Base-by-base conservation (phyloP, 2,113 vertebrate genomes). In the Aphyosemion australe region DNA sequence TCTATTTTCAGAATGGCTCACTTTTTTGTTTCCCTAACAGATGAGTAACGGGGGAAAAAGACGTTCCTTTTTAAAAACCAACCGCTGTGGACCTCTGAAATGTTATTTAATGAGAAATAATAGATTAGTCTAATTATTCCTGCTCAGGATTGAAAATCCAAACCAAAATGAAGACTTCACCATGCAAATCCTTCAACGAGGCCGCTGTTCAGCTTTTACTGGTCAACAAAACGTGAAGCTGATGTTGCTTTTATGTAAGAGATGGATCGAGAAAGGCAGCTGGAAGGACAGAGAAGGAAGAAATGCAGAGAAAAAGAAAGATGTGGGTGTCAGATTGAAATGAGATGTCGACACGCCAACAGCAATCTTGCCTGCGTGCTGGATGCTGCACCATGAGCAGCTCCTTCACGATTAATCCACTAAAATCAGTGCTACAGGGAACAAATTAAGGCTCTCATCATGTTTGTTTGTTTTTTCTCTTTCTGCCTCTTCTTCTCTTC, bases 241-340 rank as follows among this genome's bases (percentile, higher is more conserved):
- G 52, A 59, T 80, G 74, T 75, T 59, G 46, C 71, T 83, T 88
- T 90, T 89, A 90, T 88, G 85, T 89, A 90, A 88, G 84, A 84
- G 72, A 70, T 60, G 63, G 55, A 58, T 61, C 48, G 51, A 20
- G 9, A 55, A 45, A 55, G 51, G 18, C 37, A 65, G 62, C 61
- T 32, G 5, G 41, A 34, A 53, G 51, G 66, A 65, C 12, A 52
- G 65, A 74, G 45, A 70, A 65, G 85, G 73, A 58, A 84, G 71
- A 82, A 51, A 85, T 55, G 60, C 65, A 39, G 72, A 76, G 61
- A 67, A 69, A 86, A 70, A 86, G 48, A 75, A 83, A 69, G 53
- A 79, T 71, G 89, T 92, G 89, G 88, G 90, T 68, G 90, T 88
- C 61, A 61, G 84, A 87, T 86, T 87, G 86, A 88, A 81, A 85